Evolutionary conservation across 2,113 vertebrate species (phyloP), one percentile per base, ranked within the genome.

Genomic region (Oryzias melastigma): DNA sequence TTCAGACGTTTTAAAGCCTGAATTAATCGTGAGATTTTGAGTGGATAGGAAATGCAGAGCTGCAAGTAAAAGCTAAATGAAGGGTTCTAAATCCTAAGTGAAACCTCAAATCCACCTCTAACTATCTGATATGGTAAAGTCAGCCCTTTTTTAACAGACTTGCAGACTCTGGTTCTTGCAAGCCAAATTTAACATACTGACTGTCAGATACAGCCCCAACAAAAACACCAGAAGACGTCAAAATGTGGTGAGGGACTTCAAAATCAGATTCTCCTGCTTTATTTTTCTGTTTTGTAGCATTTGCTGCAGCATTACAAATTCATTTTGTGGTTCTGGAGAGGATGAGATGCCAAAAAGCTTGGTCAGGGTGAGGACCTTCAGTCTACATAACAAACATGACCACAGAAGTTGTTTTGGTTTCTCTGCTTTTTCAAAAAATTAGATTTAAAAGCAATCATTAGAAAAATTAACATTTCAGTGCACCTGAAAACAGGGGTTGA

Each of bases 351-450:
- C 58, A 56, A 67, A 74, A 70, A 35, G 35, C 70, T 52, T 69
- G 70, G 29, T 75, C 62, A 68, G 62, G 54, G 47, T 25, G 40
- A 52, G 41, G 41, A 49, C 58, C 18, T 63, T 24, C 29, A 67
- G 65, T 75, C 75, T 71, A 44, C 58, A 69, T 20, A 62, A 64
- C 61, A 77, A 78, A 65, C 59, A 65, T 46, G 14, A 42, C 44
- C 58, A 17, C 62, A 14, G 24, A 35, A 1, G 35, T 8, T 35
- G 35, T 35, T 35, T 35, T 3, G 29, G 35, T 12, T 35, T 35
- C 35, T 35, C 44, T 16, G 7, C 35, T 43, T 41, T 8, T 46
- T 16, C 17, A 8, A 3, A 35, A 17, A 12, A 18, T 19, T 58
- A 13, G 16, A 42, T 76, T 61, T 59, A 17, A 56, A 27, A 14